Base-by-base conservation (phyloP, 2,888 invertebrate species). In the Nematopogon swammerdamellus region DNA sequence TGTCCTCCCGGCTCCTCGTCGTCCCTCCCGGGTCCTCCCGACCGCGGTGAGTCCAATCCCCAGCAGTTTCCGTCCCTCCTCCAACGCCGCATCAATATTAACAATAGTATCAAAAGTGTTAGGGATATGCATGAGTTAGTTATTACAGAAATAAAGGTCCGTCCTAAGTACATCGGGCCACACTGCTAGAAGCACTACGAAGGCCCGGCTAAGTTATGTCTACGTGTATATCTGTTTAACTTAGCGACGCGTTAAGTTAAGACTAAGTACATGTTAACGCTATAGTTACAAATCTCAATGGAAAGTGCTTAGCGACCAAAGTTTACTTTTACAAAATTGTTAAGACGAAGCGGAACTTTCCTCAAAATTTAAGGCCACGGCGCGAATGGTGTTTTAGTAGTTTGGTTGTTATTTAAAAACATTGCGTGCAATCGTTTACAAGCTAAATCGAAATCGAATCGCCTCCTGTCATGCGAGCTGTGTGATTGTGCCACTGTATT, bases 351-450 rank as follows among this genome's bases (percentile, higher is more conserved):
- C 36, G 11, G 36, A 36, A 72, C 64, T 74, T 73, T 69, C 72
- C 74, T 69, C 73, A 64, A 67, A 72, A 64, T 74, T 75, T 79
- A 79, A 79, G 79, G 79, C 79, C 79, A 77, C 79, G 73, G 77
- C 75, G 70, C 74, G 75, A 67, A 71, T 79, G 79, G 79, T 79
- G 77, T 79, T 72, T 76, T 74, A 76, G 77, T 77, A 75, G 72
- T 70, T 70, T 69, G 10, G 25, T 10, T 4, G 10, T 6, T 25
- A 6, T 25, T 6, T 25, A n/a, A 25, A 25, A 25, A 25, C 25
- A 4, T 25, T 36, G 36, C 36, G 36, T 36, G 25, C 25, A 25
- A 8, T 25, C 25, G 25, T 25, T n/a, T n/a, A n/a, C n/a, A 25
- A 25, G 25, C 25, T 25, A 25, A 25, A 8, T 8, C 25, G 5